Evolutionary conservation across 2,888 invertebrate genomes (phyloP), one percentile per base, ranked within the genome.

Genomic region (Drosophila eohydei): DNA sequence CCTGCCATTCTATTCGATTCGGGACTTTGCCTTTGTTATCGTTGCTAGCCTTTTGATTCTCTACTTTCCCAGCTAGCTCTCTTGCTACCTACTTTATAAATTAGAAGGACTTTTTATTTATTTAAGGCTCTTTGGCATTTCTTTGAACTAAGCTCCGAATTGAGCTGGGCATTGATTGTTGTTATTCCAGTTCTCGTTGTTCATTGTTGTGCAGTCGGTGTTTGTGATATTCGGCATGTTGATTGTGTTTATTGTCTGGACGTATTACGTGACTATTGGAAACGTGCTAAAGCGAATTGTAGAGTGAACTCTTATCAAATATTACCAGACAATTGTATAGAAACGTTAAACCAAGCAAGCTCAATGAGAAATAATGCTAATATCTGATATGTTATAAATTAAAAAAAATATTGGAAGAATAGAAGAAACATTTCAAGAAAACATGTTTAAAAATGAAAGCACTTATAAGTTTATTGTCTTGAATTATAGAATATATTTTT

Each of bases 51-150:
- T 61, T 74, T 79, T 65, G 60, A 41, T 77, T 60, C 43, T 32
- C 32, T 59, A 7, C 43, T 59, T 54, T 44, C 48, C 44, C 32
- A 66, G 63, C 64, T 60, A 51, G 46, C 68, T 75, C 58, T 76
- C 48, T 61, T 58, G 41, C 61, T 65, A 67, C 54, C 60, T 61
- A 64, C 63, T 81, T 57, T 69, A 73, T 73, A 80, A 89, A 72
- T 73, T 69, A 62, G 46, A 44, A 63, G 63, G 61, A 67, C 43
- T 40, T 80, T 74, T 79, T 83, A 87, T 89, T 89, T 88, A 85
- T 89, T 89, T 82, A 82, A 85, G 71, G 44, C 63, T 59, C 60
- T 74, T 74, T 62, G 63, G 56, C 46, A 50, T 68, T 79, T 56
- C 71, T 72, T 78, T 89, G 59, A 71, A 66, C 48, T 64, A 54